phyloP scores from a whole-genome alignment of 2,113 vertebrate species.

The Syrmaticus mikado region DNA sequence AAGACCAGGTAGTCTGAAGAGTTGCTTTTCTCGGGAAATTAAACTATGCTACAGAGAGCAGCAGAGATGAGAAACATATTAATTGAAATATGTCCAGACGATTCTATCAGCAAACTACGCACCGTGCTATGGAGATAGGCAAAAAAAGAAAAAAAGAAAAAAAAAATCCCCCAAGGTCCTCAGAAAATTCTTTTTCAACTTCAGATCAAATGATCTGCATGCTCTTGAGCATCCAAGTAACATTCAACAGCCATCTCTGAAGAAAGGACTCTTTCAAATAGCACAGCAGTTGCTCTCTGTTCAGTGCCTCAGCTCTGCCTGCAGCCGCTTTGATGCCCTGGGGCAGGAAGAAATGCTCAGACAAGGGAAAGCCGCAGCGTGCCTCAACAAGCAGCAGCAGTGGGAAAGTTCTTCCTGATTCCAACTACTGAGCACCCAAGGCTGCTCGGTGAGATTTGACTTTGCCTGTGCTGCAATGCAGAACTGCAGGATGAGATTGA shows the following conservation, averaged over 20 bases:
- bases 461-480: not conserved
- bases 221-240: not conserved
- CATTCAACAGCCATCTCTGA: not conserved
- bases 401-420: not conserved
- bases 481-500: not conserved
- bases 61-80: not conserved
- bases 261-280: not conserved
- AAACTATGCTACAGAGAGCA: not conserved
- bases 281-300: not conserved
- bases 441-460: not conserved
- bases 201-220: not conserved
- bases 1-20: not conserved
- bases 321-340: not conserved
- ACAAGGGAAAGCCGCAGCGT: not conserved
- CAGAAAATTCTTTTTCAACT: not conserved
- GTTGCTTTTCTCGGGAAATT: not conserved
- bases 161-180: not conserved
- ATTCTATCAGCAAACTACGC: not conserved
- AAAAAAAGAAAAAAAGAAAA: not conserved
- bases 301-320: not conserved
- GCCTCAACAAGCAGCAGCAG: not conserved
- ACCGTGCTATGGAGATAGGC: not conserved
- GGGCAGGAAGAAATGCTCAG: not conserved
- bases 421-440: not conserved
- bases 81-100: not conserved